These are phyloP conservation scores for Cynocephalus volans DNA, from an alignment of 2,113 vertebrate species.

Conservation along the genomic window DNA sequence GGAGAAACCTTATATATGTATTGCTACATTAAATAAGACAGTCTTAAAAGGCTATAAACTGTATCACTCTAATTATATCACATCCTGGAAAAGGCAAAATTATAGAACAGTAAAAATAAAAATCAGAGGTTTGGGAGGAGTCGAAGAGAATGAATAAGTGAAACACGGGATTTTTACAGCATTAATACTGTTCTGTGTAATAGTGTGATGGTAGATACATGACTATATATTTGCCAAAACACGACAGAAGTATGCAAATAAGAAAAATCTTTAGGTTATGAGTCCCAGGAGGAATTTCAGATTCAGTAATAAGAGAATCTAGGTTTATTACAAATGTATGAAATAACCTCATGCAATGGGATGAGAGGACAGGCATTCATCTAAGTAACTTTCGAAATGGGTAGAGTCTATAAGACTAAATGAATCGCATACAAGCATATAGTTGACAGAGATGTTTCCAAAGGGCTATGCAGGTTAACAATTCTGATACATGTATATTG, in stretches of 20 bases:
- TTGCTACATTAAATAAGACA: background rate
- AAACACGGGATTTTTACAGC: background rate
- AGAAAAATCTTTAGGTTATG: background rate
- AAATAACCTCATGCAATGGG: rapidly evolving
- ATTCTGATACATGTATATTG: background rate
- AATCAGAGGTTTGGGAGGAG: no score
- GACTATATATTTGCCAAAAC: background rate
- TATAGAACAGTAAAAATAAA: no score
- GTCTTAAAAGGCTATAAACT: background rate
- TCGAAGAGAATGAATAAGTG: background rate
- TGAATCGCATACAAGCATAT: background rate
- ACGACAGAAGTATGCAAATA: background rate
- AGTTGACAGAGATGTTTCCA: background rate
- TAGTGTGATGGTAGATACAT: background rate
- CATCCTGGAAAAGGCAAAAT: background rate
- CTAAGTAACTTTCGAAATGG: background rate
- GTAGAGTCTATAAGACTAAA: background rate
- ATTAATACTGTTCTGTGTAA: background rate
- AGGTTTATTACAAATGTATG: background rate
- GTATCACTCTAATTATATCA: background rate
- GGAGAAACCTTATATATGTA: background rate
- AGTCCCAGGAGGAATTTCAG: no score
- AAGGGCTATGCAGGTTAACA: background rate
- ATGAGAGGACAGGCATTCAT: background rate
- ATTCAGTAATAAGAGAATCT: background rate